Conservation (phyloP, 2,797 vertebrate species). For the Rhynchotus rufescens region DNA sequence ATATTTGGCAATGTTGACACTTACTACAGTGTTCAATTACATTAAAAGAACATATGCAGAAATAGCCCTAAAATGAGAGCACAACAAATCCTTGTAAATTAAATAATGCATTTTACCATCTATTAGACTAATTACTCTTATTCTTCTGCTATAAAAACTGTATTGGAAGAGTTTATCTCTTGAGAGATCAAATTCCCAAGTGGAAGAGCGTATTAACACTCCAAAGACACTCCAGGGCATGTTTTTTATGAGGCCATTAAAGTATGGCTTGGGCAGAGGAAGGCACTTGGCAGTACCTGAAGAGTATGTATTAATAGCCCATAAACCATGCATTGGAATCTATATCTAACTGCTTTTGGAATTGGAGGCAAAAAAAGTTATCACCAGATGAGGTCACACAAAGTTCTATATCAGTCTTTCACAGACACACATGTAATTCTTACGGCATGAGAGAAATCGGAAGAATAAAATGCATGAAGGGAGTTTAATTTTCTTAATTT, state of each 20-base stretch:
- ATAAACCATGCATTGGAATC: background rate
- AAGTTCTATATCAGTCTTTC: background rate
- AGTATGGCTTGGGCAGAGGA: background rate
- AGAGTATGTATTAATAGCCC: background rate
- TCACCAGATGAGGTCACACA: background rate
- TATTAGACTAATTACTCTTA: background rate
- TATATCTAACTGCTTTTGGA: background rate
- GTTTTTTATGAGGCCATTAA: constrained; percentile 45
- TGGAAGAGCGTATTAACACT: background rate
- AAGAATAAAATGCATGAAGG: background rate
- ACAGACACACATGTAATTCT: background rate
- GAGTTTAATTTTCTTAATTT: background rate
- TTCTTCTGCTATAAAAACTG: background rate
- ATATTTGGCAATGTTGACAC: background rate
- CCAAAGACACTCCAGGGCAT: constrained; percentile 11
- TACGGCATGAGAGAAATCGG: background rate
- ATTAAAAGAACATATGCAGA: background rate
- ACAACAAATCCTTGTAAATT: background rate
- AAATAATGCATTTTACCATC: background rate
- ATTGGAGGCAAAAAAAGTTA: background rate
- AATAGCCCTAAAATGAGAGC: background rate
- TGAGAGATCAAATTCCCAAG: background rate
- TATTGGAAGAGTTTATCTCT: background rate
- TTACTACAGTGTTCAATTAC: background rate
- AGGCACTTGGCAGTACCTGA: background rate